These are phyloP conservation scores for Dendronephthya gigantea DNA, from an alignment of 64 coral and sea anemone genomes.

Conservation along the genomic window DNA sequence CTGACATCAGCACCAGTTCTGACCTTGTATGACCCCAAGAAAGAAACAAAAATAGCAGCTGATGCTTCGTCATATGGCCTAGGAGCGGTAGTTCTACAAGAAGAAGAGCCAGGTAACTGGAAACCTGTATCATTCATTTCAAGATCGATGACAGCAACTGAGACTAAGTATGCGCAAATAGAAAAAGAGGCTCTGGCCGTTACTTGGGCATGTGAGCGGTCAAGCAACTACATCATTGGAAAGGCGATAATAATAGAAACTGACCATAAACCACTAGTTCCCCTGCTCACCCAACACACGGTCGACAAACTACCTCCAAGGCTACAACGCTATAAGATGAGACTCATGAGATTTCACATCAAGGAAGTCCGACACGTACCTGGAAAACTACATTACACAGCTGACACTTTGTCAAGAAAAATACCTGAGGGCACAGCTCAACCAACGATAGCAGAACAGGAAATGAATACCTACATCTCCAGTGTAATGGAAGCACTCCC, in stretches of 20 bases:
- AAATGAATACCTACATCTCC: constrained; percentile 17
- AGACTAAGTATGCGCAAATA: constrained; percentile 35
- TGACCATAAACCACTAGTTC: constrained; percentile 39
- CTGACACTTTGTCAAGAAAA: constrained; percentile 26
- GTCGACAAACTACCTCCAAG: too few species aligned
- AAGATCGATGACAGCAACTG: constrained; percentile 39
- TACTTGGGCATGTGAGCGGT: constrained; percentile 47
- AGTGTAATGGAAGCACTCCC: constrained; percentile 28
- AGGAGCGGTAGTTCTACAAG: constrained; percentile 36
- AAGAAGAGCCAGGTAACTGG: neutral
- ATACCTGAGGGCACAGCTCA: neutral
- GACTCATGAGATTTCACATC: constrained; percentile 38
- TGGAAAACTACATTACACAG: constrained; percentile 25
- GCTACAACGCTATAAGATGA: constrained; percentile 21
- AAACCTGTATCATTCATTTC: constrained; percentile 43
- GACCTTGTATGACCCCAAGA: constrained; percentile 19
- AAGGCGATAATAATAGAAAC: constrained; percentile 20
- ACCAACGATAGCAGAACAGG: constrained; percentile 16
- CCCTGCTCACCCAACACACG: neutral
- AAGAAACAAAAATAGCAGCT: constrained; percentile 29
- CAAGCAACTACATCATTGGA: constrained; percentile 28
- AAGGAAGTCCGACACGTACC: neutral
- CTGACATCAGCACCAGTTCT: neutral
- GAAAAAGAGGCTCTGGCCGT: constrained; percentile 35
- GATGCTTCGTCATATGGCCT: constrained; percentile 42